These are phyloP conservation scores for Apoda limacodes DNA, from an alignment of 2,888 invertebrate genomes.

Conservation along the genomic window DNA sequence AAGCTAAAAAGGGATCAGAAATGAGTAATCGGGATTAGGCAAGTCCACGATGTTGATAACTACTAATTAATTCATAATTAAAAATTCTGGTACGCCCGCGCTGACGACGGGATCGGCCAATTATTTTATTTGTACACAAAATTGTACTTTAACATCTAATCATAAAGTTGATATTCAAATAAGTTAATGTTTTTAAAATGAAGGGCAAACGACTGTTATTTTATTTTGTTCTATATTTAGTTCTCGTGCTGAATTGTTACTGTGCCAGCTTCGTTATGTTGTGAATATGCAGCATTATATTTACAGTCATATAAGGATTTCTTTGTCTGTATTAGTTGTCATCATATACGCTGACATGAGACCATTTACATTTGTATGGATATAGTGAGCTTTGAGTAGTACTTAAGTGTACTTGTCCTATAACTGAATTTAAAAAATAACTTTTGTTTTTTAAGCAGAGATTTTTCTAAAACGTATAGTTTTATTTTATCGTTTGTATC, in stretches of 20 bases:
- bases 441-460: too few species aligned
- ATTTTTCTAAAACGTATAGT: too few species aligned
- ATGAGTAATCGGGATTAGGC: conserved; percentile 52
- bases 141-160: conserved; percentile 36
- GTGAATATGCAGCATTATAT: too few species aligned
- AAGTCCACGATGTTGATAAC: conserved; percentile 59
- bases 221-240: conserved; percentile 70
- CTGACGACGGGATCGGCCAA: conserved; percentile 55
- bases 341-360: too few species aligned
- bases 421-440: too few species aligned
- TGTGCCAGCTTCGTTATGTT: conserved; percentile 58
- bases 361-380: too few species aligned
- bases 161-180: conserved; percentile 35
- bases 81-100: conserved; percentile 66
- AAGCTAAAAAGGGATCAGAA: too few species aligned
- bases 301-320: too few species aligned
- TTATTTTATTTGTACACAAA: conserved; percentile 43
- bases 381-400: too few species aligned
- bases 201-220: conserved; percentile 68
- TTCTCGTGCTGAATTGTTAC: conserved; percentile 62
- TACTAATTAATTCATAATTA: conserved; percentile 69
- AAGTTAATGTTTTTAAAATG: conserved; percentile 42
- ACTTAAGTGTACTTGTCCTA: too few species aligned
- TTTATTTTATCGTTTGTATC: too few species aligned
- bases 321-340: too few species aligned